Percentiles rank a stretch among this genome's conserved stretches.
phyloP scores from a whole-genome alignment of 2,113 vertebrate species.

The Toxotes chatareus region DNA sequence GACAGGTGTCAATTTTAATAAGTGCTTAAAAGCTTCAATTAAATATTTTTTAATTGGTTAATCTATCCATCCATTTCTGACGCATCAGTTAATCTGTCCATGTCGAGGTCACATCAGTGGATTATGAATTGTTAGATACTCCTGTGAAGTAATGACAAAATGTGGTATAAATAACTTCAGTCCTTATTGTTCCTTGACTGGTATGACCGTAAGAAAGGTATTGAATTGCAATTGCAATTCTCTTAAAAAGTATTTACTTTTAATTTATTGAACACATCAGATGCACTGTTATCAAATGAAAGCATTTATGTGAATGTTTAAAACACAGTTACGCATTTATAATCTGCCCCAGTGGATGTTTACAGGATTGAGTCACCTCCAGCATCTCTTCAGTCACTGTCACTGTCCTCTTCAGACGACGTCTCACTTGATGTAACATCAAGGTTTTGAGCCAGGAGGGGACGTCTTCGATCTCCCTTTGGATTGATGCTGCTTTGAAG shows the following conservation, averaged over 20 bases:
- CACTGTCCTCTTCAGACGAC: not conserved
- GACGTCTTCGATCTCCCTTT: not conserved
- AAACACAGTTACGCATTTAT: too few relatives aligned
- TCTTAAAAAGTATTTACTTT: too few relatives aligned
- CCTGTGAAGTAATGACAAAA: not conserved
- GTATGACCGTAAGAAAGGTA: not conserved
- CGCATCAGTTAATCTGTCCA: not conserved
- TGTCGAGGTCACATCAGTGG: not conserved
- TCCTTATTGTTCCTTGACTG: not conserved
- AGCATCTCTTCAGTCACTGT: not conserved
- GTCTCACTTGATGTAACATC: conserved; percentile 2
- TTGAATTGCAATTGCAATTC: not conserved
- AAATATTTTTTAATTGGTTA: too few relatives aligned
- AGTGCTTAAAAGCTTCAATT: too few relatives aligned
- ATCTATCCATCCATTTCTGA: too few relatives aligned
- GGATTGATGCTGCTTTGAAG: not conserved
- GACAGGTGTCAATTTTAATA: too few relatives aligned
- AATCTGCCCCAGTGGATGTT: too few relatives aligned
- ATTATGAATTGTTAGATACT: too few relatives aligned
- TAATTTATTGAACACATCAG: not conserved
- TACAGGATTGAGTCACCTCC: too few relatives aligned
- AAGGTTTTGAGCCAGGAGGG: not conserved
- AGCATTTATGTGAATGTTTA: not conserved
- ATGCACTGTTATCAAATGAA: not conserved
- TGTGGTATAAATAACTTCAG: not conserved